These are phyloP conservation scores for Erithacus rubecula DNA, from an alignment of 2,797 vertebrate genomes.

Conservation along the genomic window DNA sequence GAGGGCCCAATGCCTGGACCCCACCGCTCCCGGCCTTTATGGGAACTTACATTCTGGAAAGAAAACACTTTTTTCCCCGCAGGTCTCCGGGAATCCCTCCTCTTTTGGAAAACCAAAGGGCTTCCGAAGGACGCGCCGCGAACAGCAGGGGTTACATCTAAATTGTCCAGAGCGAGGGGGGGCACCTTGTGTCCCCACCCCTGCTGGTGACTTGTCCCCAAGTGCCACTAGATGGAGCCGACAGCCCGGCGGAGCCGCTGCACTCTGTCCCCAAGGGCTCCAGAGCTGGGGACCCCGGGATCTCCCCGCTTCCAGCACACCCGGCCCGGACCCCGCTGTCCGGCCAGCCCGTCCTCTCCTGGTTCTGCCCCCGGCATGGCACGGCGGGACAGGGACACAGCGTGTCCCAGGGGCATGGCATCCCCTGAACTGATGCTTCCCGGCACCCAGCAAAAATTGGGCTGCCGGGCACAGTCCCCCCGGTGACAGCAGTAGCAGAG, in stretches of 20 bases:
- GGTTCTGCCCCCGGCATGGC: neutral
- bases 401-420: neutral
- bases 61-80: neutral
- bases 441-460: neutral
- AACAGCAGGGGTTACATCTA: neutral
- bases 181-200: neutral
- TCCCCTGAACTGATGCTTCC: neutral
- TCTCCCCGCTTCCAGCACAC: accelerated
- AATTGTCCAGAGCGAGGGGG: neutral
- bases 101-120: neutral
- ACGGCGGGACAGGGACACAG: neutral
- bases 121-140: neutral
- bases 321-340: neutral
- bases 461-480: no score
- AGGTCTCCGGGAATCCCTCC: neutral
- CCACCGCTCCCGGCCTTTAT: accelerated
- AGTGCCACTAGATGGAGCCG: constrained; percentile 61
- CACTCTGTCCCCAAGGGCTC: neutral
- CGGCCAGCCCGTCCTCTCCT: neutral
- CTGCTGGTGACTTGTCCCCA: neutral
- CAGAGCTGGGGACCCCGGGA: neutral
- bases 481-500: neutral
- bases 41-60: neutral
- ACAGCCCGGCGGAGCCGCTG: neutral
- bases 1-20: neutral